Percentiles rank a stretch among this genome's conserved stretches.
Evolutionary conservation across 2,113 vertebrate genomes (phyloP).

Genomic region (Hemiscyllium ocellatum): DNA sequence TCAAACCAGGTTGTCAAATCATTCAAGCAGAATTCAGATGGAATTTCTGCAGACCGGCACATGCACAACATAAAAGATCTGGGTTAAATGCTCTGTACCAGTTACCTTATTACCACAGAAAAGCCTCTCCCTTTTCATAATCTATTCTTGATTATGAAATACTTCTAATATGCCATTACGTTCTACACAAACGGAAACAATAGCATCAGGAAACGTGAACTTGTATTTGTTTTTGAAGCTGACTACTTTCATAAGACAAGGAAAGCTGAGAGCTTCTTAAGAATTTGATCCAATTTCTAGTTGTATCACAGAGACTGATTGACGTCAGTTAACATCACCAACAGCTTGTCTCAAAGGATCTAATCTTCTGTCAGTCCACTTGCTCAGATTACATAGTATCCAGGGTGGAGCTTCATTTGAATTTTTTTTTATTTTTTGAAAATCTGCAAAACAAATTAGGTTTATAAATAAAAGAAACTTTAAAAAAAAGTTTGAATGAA

Average conservation of each 20-base stretch:
- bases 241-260: not conserved
- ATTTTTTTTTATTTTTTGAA: not conserved
- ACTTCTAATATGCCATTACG: not conserved
- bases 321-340: conserved; percentile 47
- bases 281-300: conserved; percentile 35
- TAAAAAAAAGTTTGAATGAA: not conserved
- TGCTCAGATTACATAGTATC: conserved; percentile 35
- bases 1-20: conserved; percentile 48
- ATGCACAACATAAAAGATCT: conserved; percentile 57
- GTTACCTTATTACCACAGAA: conserved; percentile 30
- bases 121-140: conserved; percentile 19
- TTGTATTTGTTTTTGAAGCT: not conserved
- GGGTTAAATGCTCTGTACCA: conserved; percentile 54
- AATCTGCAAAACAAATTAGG: not conserved
- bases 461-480: not conserved
- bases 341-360: conserved; percentile 46
- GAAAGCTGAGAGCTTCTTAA: not conserved
- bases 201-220: not conserved
- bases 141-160: conserved; percentile 17
- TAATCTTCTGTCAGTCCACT: conserved; percentile 47
- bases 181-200: not conserved
- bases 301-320: conserved; percentile 40
- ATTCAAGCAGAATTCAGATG: conserved; percentile 48
- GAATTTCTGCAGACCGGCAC: conserved; percentile 61
- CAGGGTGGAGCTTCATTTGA: conserved; percentile 3